phyloP scores from a whole-genome alignment of 2,888 invertebrate species.

The Ornithoptera priamus region DNA sequence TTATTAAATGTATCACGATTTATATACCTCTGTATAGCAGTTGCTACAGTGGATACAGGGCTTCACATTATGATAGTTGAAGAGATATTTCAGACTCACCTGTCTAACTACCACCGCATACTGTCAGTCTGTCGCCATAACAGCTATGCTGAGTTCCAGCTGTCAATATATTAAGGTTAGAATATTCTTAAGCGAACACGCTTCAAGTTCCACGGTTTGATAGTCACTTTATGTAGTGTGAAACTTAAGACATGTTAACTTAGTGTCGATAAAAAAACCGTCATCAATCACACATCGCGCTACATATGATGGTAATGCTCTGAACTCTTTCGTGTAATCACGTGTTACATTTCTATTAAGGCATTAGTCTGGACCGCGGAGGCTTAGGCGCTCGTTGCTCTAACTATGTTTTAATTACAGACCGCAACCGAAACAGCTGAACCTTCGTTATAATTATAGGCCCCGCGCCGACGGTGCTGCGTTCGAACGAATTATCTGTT shows the following conservation, averaged over 20 bases:
- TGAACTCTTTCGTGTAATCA: slow-evolving; percentile 60
- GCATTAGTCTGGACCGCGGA: slow-evolving; percentile 60
- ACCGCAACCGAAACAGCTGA: slow-evolving; percentile 57
- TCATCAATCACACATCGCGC: slow-evolving; percentile 54
- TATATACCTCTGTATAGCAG: no score
- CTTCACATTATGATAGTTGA: no score
- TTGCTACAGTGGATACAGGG: no score
- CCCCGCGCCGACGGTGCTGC: slow-evolving; percentile 48
- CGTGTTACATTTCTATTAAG: slow-evolving; percentile 73
- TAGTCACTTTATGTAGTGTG: neutral
- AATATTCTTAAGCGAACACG: neutral
- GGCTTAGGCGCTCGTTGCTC: slow-evolving; percentile 53
- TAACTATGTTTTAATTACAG: slow-evolving; percentile 78
- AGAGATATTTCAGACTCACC: no score
- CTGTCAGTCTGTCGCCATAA: neutral
- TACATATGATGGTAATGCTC: slow-evolving; percentile 50
- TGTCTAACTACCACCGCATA: no score
- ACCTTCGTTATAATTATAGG: slow-evolving; percentile 69
- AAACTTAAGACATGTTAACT: neutral
- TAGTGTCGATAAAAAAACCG: slow-evolving; percentile 35
- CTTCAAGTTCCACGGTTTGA: neutral
- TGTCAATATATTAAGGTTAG: neutral
- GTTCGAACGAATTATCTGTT: slow-evolving; percentile 38
- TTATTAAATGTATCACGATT: no score
- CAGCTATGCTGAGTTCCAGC: neutral